Evolutionary conservation across 2,113 vertebrate genomes (phyloP), one percentile per base, ranked within the genome.

Genomic region (Xyliphius kryptos): DNA sequence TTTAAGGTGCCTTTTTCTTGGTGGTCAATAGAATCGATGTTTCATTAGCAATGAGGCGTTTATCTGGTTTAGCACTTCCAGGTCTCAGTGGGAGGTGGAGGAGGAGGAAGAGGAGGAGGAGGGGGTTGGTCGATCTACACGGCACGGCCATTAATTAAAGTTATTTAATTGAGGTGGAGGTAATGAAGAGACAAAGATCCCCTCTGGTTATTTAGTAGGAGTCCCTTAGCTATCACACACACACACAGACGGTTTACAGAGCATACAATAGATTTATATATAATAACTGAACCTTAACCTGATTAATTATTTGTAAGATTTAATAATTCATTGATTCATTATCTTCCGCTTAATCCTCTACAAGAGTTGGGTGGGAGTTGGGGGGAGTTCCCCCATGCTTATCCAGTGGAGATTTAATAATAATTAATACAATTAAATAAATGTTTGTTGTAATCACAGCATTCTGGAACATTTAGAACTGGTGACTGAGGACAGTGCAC

Each of bases 31-130:
- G 83, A 93, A 97, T 99, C 95, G 95, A 98, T 99, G 94, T 93
- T 97, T 94, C 96, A 97, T 99, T 99, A 97, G 87, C 80, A 83
- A 80, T 82, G 90, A 90, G 89, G 92, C 96, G 92, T 97, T 99
- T 98, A 97, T 98, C 96, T 92, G 91, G 85, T 76, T 91, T 85
- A 92, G 87, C 94, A 97, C 87, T 88, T 92, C 89, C 89, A 90
- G 85, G 79, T 82, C 81, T 38, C n/a, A 57, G 74, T 75, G 41
- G 75, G 71, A 77, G 61, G 26, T 32, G 26, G 7, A 32, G 26
- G 26, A 2, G 26, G 26, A 6, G 26, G 26, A n/a, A n/a, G 71
- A 77, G 61, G 26, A 5, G 26, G 7, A 32, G 26, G 26, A 2
- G 26, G 26, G n/a, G n/a, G 64, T 66, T 66, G 80, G 90, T 93